Evolutionary conservation across 2,797 vertebrate species (phyloP).

Genomic region (Phalanger gymnotis): DNA sequence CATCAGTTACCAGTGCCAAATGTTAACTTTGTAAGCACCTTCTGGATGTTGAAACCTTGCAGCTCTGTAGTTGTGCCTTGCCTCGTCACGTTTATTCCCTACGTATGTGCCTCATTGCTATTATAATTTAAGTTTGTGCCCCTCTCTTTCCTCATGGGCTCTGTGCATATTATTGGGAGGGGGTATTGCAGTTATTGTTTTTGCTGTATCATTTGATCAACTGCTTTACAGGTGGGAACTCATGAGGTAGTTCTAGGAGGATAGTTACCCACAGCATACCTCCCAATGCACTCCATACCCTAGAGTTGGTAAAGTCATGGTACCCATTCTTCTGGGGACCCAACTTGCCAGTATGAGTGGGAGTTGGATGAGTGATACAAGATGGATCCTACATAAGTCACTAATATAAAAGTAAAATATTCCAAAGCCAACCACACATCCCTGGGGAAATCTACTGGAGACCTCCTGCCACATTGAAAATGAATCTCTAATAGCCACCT

Average conservation of each 20-base stretch:
- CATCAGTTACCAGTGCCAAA: neutral
- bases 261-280: neutral
- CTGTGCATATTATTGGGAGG: neutral
- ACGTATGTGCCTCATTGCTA: neutral
- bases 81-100: neutral
- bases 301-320: neutral
- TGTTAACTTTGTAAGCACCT: neutral
- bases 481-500: neutral
- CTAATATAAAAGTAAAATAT: neutral
- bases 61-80: neutral
- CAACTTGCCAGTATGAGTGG: neutral
- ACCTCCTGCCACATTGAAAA: neutral
- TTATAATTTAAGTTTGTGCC: neutral
- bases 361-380: neutral
- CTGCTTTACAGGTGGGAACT: neutral
- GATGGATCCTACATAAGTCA: neutral
- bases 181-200: neutral
- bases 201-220: neutral
- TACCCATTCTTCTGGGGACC: neutral
- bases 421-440: neutral
- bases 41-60: neutral
- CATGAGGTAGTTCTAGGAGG: neutral
- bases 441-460: neutral
- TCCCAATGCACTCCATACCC: accelerated
- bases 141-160: neutral